A percentile compares a stretch with the other conserved stretches of the same genome.
Conservation (phyloP, 2,888 invertebrate species). For the Drepanosiphum platanoidis region DNA sequence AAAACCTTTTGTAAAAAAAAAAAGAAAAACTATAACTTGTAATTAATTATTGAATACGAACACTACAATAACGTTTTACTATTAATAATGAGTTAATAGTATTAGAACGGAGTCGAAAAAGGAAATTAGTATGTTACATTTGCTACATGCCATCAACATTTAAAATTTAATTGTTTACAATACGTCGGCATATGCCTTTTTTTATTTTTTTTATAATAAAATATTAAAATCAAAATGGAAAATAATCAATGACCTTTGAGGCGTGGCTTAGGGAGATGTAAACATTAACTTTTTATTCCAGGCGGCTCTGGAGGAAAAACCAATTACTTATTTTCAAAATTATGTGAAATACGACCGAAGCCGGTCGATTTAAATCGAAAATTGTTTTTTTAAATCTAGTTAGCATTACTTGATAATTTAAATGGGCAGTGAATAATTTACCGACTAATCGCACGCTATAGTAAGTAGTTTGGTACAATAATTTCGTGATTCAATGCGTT, state of each 20-base stretch:
- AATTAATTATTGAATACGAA: constrained; percentile 4
- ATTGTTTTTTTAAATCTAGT: too few relatives aligned
- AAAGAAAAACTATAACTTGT: constrained; percentile 3
- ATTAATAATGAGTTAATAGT: neutral
- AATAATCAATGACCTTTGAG: constrained; percentile 59
- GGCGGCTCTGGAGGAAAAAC: constrained; percentile 4
- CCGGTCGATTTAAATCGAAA: too few relatives aligned
- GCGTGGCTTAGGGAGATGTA: constrained; percentile 54
- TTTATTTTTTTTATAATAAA: neutral
- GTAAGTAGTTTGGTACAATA: too few relatives aligned
- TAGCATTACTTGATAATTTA: too few relatives aligned
- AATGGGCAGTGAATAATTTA: too few relatives aligned
- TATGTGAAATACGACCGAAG: too few relatives aligned
- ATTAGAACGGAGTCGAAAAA: neutral
- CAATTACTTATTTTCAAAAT: neutral
- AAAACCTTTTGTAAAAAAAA: constrained; percentile 3
- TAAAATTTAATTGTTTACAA: neutral
- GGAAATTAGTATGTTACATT: neutral
- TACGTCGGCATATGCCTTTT: neutral
- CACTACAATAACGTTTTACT: neutral
- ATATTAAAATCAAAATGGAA: constrained; percentile 46
- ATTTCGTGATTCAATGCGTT: neutral
- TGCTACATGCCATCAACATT: neutral
- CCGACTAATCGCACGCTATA: too few relatives aligned
- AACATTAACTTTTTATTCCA: constrained; percentile 49